phyloP scores from a whole-genome alignment of 2,113 vertebrate genomes.

The Gyps fulvus region DNA sequence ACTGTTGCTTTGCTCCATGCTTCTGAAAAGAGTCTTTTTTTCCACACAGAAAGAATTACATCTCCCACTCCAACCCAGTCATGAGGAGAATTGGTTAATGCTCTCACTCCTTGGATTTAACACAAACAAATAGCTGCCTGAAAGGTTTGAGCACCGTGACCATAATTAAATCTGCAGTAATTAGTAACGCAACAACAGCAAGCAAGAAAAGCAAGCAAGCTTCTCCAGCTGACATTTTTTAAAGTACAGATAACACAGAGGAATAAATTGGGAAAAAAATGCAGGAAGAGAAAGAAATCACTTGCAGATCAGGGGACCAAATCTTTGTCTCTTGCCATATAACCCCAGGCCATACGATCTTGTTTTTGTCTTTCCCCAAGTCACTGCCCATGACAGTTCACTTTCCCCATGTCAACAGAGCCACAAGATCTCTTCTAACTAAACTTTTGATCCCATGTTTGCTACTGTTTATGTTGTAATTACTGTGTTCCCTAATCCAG shows the following conservation, averaged over 20 bases:
- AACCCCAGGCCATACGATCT: background rate
- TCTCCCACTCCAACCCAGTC: background rate
- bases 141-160: background rate
- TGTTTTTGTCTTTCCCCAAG: background rate
- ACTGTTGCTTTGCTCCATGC: background rate
- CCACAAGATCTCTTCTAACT: background rate
- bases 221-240: background rate
- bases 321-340: background rate
- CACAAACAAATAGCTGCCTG: constrained; percentile 14
- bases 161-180: constrained; percentile 45
- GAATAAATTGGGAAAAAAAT: background rate
- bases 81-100: constrained; percentile 7
- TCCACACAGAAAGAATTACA: background rate
- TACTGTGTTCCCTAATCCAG: background rate
- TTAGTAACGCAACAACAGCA: constrained; percentile 4
- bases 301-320: background rate
- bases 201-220: background rate
- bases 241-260: background rate
- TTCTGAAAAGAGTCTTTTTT: background rate
- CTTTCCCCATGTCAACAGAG: background rate
- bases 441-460: background rate
- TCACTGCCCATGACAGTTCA: background rate
- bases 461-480: background rate
- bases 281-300: background rate
- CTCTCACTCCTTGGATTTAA: constrained; percentile 5